A percentile compares a stretch with the other conserved stretches of the same genome.
phyloP scores from a whole-genome alignment of 2,113 vertebrate species.

The Collichthys lucidus region DNA sequence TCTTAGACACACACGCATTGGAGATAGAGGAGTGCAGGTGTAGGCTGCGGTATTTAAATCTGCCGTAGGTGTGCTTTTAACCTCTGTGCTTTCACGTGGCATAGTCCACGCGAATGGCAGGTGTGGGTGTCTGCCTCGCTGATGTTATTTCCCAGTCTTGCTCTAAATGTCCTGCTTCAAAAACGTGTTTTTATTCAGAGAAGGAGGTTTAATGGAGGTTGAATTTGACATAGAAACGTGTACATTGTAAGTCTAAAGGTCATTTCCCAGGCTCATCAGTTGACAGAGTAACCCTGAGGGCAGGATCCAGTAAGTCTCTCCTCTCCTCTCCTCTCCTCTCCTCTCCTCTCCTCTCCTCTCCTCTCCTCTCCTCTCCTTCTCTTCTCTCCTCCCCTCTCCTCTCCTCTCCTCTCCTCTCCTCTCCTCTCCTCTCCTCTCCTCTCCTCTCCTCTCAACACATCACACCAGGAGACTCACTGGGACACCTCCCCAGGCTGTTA shows the following conservation, averaged over 20 bases:
- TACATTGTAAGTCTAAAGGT: not conserved
- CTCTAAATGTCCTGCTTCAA: not conserved
- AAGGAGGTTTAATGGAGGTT: not conserved
- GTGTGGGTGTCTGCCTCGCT: constrained; percentile 15
- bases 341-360: not conserved
- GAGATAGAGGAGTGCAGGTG: constrained; percentile 21
- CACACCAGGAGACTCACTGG: constrained; percentile 42
- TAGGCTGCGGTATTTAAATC: constrained; percentile 26
- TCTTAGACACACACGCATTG: not conserved
- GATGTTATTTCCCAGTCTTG: not conserved
- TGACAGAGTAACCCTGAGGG: not conserved
- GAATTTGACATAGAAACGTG: constrained; percentile 24
- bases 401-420: not conserved
- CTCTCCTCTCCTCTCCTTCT: not conserved
- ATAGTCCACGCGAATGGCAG: not conserved
- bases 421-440: not conserved
- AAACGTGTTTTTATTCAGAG: constrained; percentile 16
- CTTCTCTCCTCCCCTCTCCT: not conserved
- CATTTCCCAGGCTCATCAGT: not conserved
- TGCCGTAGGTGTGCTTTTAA: constrained; percentile 18
- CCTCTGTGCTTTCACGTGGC: constrained; percentile 3
- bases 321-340: not conserved
- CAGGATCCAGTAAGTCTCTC: too few species aligned
- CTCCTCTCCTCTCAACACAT: constrained; percentile 9
- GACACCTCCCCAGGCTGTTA: constrained; percentile 45